phyloP scores from a whole-genome alignment of 2,888 invertebrate species.

The Acronicta leporina region DNA sequence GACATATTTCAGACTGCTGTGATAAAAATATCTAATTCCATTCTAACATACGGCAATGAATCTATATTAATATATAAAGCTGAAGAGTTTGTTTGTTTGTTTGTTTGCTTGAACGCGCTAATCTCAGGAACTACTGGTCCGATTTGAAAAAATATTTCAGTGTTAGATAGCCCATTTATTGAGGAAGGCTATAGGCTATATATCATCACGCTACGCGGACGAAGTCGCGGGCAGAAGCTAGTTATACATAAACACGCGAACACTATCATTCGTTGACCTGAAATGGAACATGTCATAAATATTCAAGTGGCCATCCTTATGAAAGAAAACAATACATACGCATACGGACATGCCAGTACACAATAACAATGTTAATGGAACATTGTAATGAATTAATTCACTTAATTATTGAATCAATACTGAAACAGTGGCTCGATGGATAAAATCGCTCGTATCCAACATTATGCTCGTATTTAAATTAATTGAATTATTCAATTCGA shows the following conservation, averaged over 20 bases:
- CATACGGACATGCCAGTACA: background rate
- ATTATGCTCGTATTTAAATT: conserved; percentile 28
- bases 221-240: no score
- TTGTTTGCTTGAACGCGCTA: no score
- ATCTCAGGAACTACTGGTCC: no score
- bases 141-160: no score
- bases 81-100: no score
- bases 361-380: background rate
- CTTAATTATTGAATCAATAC: conserved; percentile 27
- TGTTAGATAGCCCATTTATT: no score
- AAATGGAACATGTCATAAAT: conserved; percentile 12
- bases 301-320: background rate
- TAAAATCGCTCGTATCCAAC: conserved; percentile 10
- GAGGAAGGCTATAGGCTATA: no score
- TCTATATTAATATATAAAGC: no score
- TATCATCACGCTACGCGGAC: no score
- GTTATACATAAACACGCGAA: conserved; percentile 44
- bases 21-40: no score
- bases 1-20: no score
- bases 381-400: background rate
- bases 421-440: conserved; percentile 5
- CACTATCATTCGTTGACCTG: conserved; percentile 24
- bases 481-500: conserved; percentile 23
- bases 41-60: conserved; percentile 20
- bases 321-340: background rate